phyloP scores from a whole-genome alignment of 2,113 vertebrate species.

The Aspiorhynchus laticeps region DNA sequence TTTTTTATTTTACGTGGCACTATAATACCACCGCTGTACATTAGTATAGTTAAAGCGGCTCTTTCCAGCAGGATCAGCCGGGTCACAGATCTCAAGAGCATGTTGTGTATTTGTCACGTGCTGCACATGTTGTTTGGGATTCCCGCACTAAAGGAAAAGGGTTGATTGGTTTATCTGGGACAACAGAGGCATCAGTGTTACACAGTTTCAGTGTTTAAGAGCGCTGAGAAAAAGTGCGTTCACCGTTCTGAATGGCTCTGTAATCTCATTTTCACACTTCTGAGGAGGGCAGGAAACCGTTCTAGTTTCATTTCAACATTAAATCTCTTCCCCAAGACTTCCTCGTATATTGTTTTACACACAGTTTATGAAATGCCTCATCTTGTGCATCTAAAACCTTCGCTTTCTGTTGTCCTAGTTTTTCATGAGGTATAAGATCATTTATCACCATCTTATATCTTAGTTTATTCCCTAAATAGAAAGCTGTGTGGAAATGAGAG shows the following conservation, averaged over 20 bases:
- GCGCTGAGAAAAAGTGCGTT: conserved; percentile 46
- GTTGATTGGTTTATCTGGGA: conserved; percentile 47
- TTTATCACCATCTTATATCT: not conserved
- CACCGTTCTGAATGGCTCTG: conserved; percentile 48
- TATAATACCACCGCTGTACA: not conserved
- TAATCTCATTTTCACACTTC: conserved; percentile 57
- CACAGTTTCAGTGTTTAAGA: conserved; percentile 30
- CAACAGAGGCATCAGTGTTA: conserved; percentile 38
- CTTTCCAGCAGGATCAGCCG: not conserved
- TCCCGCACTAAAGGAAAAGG: not conserved
- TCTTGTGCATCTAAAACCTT: conserved; percentile 17
- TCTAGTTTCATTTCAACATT: conserved; percentile 36
- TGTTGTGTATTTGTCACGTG: not conserved
- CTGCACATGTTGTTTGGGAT: not conserved
- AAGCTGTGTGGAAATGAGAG: not conserved
- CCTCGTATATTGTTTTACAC: conserved; percentile 21
- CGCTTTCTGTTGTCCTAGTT: not conserved
- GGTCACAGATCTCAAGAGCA: not conserved
- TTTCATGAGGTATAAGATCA: not conserved
- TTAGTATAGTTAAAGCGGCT: not conserved
- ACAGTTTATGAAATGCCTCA: conserved; percentile 26
- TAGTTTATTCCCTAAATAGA: not conserved
- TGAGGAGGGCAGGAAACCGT: conserved; percentile 45
- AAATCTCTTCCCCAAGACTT: conserved; percentile 28
- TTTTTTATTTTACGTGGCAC: not conserved